Conservation (phyloP, 2,113 vertebrate species). For the Nothobranchius furzeri region DNA sequence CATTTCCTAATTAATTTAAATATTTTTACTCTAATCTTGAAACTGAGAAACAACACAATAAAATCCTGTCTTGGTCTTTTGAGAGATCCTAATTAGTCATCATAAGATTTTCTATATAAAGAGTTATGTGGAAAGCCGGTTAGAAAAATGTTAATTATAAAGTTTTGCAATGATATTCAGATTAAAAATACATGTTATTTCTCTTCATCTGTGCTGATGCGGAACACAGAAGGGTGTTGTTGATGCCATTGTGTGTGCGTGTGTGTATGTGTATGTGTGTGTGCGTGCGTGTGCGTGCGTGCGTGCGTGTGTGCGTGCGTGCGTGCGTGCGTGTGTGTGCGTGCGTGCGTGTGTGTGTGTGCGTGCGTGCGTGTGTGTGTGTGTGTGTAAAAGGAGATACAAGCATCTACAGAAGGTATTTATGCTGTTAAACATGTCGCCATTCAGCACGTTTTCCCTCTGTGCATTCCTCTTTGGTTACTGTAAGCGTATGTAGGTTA, state of each 20-base stretch:
- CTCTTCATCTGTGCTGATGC: too few relatives aligned
- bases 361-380: background rate
- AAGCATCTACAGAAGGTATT: background rate
- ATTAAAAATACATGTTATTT: too few relatives aligned
- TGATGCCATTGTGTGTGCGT: background rate
- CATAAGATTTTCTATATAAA: too few relatives aligned
- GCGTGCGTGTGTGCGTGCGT: slow-evolving; percentile 8
- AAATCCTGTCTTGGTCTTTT: too few relatives aligned
- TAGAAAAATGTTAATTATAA: too few relatives aligned
- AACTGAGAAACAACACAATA: too few relatives aligned
- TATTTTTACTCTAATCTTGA: too few relatives aligned
- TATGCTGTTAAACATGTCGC: slow-evolving; percentile 1
- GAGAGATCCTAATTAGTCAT: too few relatives aligned
- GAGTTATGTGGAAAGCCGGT: too few relatives aligned
- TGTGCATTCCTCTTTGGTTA: slow-evolving; percentile 13
- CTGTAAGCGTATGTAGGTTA: slow-evolving; percentile 38
- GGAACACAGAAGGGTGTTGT: too few relatives aligned
- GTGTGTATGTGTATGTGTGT: background rate
- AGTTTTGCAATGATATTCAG: too few relatives aligned
- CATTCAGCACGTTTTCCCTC: slow-evolving; percentile 28
- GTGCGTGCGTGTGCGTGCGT: background rate
- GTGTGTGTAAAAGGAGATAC: background rate
- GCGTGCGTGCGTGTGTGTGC: background rate
- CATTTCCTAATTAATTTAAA: too few relatives aligned
- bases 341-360: background rate